Percentiles rank a stretch among this genome's conserved stretches.
Evolutionary conservation across 2,888 invertebrate species (phyloP).

Genomic region (Rotaria macrura): DNA sequence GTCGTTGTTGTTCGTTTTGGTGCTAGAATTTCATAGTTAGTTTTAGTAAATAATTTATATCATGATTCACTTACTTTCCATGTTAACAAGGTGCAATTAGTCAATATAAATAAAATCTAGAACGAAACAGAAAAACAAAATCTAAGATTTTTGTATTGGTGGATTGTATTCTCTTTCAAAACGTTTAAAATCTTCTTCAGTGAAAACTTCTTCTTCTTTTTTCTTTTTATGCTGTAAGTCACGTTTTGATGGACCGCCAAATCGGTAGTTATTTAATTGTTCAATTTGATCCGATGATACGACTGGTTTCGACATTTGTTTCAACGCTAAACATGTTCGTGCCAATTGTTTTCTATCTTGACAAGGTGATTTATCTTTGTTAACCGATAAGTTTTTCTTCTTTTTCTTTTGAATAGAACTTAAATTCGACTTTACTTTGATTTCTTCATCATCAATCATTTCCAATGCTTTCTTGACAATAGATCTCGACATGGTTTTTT

Average conservation of each 20-base stretch:
- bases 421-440: background rate
- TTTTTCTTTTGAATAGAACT: background rate
- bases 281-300: background rate
- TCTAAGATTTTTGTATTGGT: background rate
- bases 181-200: conserved; percentile 19
- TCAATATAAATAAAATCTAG: background rate
- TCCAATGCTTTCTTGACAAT: conserved; percentile 18
- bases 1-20: background rate
- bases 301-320: background rate
- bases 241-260: background rate
- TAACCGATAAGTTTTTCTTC: background rate
- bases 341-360: background rate
- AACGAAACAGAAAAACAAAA: background rate
- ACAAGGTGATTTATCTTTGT: background rate
- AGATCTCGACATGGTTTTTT: background rate
- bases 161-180: conserved; percentile 20
- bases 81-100: background rate
- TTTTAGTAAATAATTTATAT: background rate
- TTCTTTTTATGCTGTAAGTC: background rate
- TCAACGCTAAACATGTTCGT: background rate
- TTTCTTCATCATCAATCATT: background rate
- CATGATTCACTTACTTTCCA: background rate
- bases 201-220: background rate
- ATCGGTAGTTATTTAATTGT: conserved; percentile 3
- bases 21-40: background rate